These are phyloP conservation scores for Yponomeuta evonymella DNA, from an alignment of 2,888 invertebrate genomes.

Conservation along the genomic window DNA sequence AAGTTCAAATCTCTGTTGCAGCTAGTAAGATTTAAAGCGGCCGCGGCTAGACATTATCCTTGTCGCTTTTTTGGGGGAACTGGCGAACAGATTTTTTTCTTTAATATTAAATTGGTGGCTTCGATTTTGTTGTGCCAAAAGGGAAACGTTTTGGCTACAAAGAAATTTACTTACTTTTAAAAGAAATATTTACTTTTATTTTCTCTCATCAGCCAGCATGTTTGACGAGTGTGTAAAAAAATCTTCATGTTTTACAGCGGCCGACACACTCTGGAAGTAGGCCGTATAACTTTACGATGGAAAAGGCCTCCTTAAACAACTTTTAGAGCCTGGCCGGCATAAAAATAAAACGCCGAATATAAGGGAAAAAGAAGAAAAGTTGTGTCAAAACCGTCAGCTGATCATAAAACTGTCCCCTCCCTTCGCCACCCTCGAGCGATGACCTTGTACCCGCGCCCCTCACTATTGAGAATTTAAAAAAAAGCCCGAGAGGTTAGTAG, in stretches of 20 bases:
- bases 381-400: slow-evolving; percentile 40
- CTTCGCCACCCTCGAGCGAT: slow-evolving; percentile 39
- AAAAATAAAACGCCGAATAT: slow-evolving; percentile 20
- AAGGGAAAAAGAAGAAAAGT: slow-evolving; percentile 16
- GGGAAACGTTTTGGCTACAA: not conserved
- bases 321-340: slow-evolving; percentile 15
- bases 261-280: not conserved
- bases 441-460: slow-evolving; percentile 66
- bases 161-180: no score
- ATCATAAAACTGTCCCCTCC: slow-evolving; percentile 65
- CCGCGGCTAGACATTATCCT: slow-evolving; percentile 7
- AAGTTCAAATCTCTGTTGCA: slow-evolving; percentile 13
- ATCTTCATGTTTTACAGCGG: not conserved
- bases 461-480: slow-evolving; percentile 73
- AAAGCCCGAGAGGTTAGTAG: slow-evolving; percentile 66
- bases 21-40: slow-evolving; percentile 14
- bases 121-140: not conserved
- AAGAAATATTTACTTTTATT: not conserved
- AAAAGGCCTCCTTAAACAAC: not conserved
- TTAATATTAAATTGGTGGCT: not conserved
- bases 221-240: not conserved
- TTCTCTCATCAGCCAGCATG: not conserved
- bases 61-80: not conserved
- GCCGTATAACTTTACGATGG: not conserved
- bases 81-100: not conserved